phyloP scores from a whole-genome alignment of 35 echinoderm and acorn worm genomes.

The Lytechinus pictus region DNA sequence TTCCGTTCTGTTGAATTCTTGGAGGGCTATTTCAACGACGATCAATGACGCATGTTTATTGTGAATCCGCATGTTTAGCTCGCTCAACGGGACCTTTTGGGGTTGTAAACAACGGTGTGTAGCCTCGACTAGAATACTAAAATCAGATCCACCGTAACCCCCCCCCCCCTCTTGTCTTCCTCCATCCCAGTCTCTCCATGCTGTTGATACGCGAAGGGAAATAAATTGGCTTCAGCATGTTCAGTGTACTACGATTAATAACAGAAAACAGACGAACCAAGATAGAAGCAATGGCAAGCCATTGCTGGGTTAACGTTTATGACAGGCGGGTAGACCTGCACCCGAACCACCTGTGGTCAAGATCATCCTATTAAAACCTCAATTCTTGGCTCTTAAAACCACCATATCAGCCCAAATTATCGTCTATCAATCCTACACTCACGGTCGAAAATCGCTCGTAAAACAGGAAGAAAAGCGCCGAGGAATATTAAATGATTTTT shows the following conservation, averaged over 20 bases:
- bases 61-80: background rate
- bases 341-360: conserved; percentile 39
- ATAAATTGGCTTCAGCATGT: background rate
- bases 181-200: background rate
- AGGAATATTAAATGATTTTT: conserved; percentile 21
- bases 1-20: conserved; percentile 24
- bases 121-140: conserved; percentile 17
- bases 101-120: conserved; percentile 21
- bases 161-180: background rate
- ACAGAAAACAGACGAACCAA: background rate
- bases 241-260: conserved; percentile 1
- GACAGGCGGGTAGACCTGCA: background rate
- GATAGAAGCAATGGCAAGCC: background rate
- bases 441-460: conserved; percentile 30
- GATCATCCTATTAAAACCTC: conserved; percentile 36
- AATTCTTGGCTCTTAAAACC: conserved; percentile 12
- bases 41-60: conserved; percentile 50
- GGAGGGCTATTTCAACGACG: background rate
- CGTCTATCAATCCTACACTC: background rate
- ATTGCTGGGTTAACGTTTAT: background rate
- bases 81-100: background rate
- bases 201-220: background rate
- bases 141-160: background rate
- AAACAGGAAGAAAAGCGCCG: conserved; percentile 25
- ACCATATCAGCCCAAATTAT: conserved; percentile 3